Base-by-base conservation (phyloP, 2,797 vertebrate genomes). In the Acrossocheilus wenchowensis region DNA sequence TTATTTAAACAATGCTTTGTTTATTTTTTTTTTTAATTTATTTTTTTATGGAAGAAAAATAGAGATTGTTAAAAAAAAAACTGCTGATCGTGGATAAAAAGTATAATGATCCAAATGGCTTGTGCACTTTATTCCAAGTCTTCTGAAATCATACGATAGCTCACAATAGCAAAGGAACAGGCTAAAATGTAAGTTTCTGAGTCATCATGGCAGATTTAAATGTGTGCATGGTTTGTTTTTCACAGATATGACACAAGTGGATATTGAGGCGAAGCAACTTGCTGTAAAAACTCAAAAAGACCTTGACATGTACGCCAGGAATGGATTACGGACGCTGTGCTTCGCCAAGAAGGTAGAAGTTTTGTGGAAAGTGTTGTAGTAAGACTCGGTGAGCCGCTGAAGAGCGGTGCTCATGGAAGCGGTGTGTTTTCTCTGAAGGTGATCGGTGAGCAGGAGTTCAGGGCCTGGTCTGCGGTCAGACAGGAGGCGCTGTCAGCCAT, bases 261-360 rank as follows among this genome's bases (percentile, higher is more conserved):
- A 92, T 82, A 93, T 92, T 78, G 95, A 92, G 83, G 89, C 93
- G 84, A 97, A 93, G 91, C 95, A 93, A 78, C 93, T 96, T 77
- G 95, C 90, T 52, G 83, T 93, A 86, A 94, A 93, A 85, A 98
- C 97, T 66, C 98, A 98, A 87, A 95, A 93, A 82, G 96, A 98
- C 84, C 94, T 99, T 0, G 95, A 99, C 90, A 93, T 84, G 88
- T 99, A 98, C 74, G 97, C 96, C 45, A 95, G 92, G 90, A 95
- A 98, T 0, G 97, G 98, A 14, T 95, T 99, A 43, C 92, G 97
- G 5, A 99, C 98, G 0, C 92, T 99, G 77, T 98, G 98, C 90
- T 96, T 99, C 2, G 93, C 97, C 87, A 99, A 97, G 92, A 99
- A 98, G 97, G 98, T 98, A 87, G 23, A 19, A 30, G 50, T 71